A percentile compares a stretch with the other conserved stretches of the same genome.
phyloP scores from a whole-genome alignment of 35 echinoderm and acorn worm species.

The Hemicentrotus pulcherrimus region DNA sequence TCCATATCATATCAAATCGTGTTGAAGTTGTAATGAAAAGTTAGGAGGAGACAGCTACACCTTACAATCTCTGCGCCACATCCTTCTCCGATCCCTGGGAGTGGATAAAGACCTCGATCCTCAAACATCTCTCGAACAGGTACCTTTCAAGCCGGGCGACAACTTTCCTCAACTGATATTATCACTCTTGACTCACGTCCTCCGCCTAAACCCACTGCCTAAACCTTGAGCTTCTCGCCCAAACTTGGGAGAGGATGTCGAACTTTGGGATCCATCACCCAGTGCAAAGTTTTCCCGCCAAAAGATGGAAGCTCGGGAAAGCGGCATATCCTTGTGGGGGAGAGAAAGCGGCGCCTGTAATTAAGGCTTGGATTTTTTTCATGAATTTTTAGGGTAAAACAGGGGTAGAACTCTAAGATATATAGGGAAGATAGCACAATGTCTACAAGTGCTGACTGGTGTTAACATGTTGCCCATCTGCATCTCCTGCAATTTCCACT shows the following conservation, averaged over 20 bases:
- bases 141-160: background rate
- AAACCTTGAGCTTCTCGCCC: background rate
- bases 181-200: constrained; percentile 1
- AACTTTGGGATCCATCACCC: background rate
- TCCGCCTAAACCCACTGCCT: background rate
- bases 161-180: background rate
- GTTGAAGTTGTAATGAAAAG: background rate
- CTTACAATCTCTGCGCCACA: background rate
- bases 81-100: background rate
- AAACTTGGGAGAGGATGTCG: background rate
- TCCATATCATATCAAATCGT: background rate
- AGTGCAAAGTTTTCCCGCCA: background rate
- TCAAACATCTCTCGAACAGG: background rate
- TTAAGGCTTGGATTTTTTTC: too few relatives aligned
- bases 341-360: too few relatives aligned
- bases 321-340: background rate
- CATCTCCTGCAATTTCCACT: too few relatives aligned
- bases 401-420: too few relatives aligned
- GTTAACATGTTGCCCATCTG: too few relatives aligned
- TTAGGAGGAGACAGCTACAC: background rate
- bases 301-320: background rate
- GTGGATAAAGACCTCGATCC: background rate
- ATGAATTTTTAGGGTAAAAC: too few relatives aligned
- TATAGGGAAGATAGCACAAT: too few relatives aligned
- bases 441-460: too few relatives aligned